phyloP scores from a whole-genome alignment of 2,113 vertebrate genomes.

The Ardeotis arabs region DNA sequence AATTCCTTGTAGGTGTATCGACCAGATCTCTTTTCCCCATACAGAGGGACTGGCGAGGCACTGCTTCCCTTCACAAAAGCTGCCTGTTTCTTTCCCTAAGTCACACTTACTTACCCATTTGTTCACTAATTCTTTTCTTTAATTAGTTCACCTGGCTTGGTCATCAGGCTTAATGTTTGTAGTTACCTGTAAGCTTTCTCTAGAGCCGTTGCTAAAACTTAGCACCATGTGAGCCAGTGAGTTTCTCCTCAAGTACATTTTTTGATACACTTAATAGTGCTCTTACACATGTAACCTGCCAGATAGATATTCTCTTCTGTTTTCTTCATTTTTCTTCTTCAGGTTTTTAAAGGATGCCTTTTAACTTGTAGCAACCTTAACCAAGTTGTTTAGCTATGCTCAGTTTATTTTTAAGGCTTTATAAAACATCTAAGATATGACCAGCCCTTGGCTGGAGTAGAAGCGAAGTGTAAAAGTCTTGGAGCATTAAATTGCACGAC shows the following conservation, averaged over 20 bases:
- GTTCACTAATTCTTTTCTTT: not conserved
- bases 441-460: not conserved
- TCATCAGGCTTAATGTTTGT: not conserved
- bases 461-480: not conserved
- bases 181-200: not conserved
- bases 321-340: not conserved
- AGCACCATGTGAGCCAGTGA: not conserved
- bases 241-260: not conserved
- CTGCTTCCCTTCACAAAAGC: not conserved
- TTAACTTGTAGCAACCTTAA: not conserved
- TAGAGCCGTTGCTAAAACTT: not conserved
- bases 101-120: not conserved
- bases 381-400: not conserved
- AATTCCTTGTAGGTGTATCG: fast-evolving
- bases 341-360: not conserved
- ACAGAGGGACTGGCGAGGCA: not conserved
- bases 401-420: not conserved
- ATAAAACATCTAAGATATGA: not conserved
- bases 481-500: not conserved
- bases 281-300: not conserved
- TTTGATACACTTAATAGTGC: not conserved
- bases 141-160: not conserved
- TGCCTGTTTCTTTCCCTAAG: not conserved
- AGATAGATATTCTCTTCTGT: not conserved
- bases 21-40: not conserved